Percentiles rank a stretch among this genome's conserved stretches.
Conservation (phyloP, 2,888 invertebrate genomes). For the Conus canariensis region DNA sequence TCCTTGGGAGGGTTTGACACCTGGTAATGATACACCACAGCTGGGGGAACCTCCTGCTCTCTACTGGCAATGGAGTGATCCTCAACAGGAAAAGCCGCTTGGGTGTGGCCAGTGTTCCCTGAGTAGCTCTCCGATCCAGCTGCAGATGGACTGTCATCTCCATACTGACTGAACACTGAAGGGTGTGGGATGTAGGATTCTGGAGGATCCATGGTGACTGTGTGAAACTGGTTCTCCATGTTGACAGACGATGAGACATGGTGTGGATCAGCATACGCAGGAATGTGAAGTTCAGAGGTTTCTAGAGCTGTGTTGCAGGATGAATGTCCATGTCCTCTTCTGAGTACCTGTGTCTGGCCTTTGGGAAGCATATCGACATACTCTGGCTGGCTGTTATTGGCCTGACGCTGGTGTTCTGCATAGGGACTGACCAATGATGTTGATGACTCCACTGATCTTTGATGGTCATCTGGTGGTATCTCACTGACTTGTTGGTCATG, state of each 20-base stretch:
- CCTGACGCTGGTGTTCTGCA: neutral
- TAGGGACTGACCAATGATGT: neutral
- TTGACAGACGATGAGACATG: neutral
- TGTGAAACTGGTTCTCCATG: neutral
- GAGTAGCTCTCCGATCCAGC: neutral
- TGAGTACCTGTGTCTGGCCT: neutral
- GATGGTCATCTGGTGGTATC: neutral
- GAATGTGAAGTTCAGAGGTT: neutral
- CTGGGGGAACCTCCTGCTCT: neutral
- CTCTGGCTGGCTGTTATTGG: neutral
- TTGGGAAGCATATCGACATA: neutral
- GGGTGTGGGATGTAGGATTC: neutral
- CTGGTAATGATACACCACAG: slow-evolving; percentile 11
- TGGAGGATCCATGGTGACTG: neutral
- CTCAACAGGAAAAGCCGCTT: neutral
- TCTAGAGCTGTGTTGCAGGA: neutral
- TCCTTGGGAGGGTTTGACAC: neutral
- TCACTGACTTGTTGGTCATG: neutral
- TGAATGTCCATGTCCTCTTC: neutral
- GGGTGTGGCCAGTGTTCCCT: neutral
- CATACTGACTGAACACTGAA: neutral
- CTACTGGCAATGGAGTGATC: neutral
- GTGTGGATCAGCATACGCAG: neutral
- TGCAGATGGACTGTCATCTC: neutral
- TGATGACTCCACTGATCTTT: neutral